Base-by-base conservation (phyloP, 2,797 vertebrate species). In the Halcyon badia region DNA sequence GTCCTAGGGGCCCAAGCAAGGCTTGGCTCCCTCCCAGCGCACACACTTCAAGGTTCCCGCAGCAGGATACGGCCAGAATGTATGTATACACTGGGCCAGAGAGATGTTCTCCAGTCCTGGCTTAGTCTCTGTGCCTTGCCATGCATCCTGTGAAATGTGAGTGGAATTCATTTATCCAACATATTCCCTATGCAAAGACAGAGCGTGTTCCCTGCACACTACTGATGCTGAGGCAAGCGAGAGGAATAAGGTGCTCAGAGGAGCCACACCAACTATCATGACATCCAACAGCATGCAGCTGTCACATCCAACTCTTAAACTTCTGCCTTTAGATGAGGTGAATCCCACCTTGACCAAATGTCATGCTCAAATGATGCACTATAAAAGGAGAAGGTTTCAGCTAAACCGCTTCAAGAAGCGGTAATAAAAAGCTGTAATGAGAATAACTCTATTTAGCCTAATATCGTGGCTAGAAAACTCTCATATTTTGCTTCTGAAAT, bases 1-100 rank as follows among this genome's bases (percentile, higher is more conserved):
- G 51, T 14, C 30, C 41, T 14, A 51, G 14, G 57, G 39, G 35
- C 14, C 31, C 60, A 61, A 26, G 22, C 1, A 6, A 58, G 22
- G 21, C 41, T 25, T 58, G 64, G 21, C 16, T 81, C 16, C 66
- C 70, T 89, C 54, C 48, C 52, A 13, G 5, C 65, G 48, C 52
- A 68, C 14, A 33, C 0, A 2, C 8, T 9, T 48, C 0, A 0
- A 12, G 11, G 48, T 28, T n/a, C 35, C 80, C 70, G n/a, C 51
- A 66, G 11, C 35, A 78, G 69, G 11, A 61, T 17, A 61, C 15
- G 33, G 31, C 5, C 14, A 30, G 65, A 39, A 6, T 6, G 15
- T 46, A 22, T 9, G 17, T 8, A 33, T 14, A 33, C 14, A 31
- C 8, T 13, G 26, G 56, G 24, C 21, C 24, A 82, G 8, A 87